Base-by-base conservation (phyloP, 2,888 invertebrate genomes). In the Brachypalpus laphriformis region DNA sequence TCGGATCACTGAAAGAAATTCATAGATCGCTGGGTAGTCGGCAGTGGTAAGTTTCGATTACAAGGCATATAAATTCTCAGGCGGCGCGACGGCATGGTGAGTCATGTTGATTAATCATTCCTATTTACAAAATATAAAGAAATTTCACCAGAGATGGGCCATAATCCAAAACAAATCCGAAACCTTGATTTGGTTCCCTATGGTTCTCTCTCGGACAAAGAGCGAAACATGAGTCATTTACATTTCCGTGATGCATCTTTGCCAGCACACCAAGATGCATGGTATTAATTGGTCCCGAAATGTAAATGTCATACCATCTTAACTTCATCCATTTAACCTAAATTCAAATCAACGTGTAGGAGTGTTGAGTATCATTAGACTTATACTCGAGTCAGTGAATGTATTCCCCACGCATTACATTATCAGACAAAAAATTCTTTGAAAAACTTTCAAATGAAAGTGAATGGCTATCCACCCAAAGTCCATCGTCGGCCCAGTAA, bases 401-500 rank as follows among this genome's bases (percentile, higher is more conserved):
- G n/a, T n/a, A n/a, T n/a, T n/a, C n/a, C n/a, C n/a, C n/a, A n/a
- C n/a, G n/a, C n/a, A n/a, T n/a, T n/a, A n/a, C n/a, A n/a, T n/a
- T n/a, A n/a, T n/a, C n/a, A n/a, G n/a, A n/a, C n/a, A n/a, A n/a
- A n/a, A n/a, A n/a, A n/a, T n/a, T n/a, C n/a, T n/a, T n/a, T 40
- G 6, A 1, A 47, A 40, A 25, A 40, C 47, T 25, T 49, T 54
- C 20, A 31, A 74, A 63, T 42, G 63, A 74, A 74, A 74, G 61
- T 74, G 61, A 63, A 54, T 63, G 51, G 8, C 42, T 8, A 11
- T 11, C 5, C 0, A 4, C 7, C 51, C 1, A 22, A 34, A 18
- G 22, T 31, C 14, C n/a, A 40, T 14, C 22, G 2, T 6, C 40
- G 20, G 45, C 4, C 34, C 8, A 18, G 3, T 4, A 16, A 8